phyloP scores from a whole-genome alignment of 1,140 invertebrate genomes.

The Drosophila oshimai region DNA sequence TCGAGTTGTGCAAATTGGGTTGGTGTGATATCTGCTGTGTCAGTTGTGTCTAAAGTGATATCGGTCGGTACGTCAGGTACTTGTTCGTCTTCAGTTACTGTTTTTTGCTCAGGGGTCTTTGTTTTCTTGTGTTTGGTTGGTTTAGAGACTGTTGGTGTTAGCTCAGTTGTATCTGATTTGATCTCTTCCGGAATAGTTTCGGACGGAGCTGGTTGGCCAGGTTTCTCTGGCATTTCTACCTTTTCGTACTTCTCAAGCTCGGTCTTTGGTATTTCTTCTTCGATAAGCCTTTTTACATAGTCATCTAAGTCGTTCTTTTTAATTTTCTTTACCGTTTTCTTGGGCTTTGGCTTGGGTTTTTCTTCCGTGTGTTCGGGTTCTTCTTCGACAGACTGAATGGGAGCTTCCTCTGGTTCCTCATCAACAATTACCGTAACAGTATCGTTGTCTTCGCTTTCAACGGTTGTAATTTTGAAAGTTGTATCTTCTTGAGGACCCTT shows the following conservation, averaged over 20 bases:
- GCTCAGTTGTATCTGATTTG: slow-evolving; percentile 14
- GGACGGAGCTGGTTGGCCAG: slow-evolving; percentile 22
- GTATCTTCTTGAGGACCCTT: slow-evolving; percentile 82
- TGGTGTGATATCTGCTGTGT: slow-evolving; percentile 43
- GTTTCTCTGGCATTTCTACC: slow-evolving; percentile 55
- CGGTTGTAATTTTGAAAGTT: slow-evolving; percentile 78
- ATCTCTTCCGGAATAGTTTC: slow-evolving; percentile 12
- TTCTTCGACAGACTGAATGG: slow-evolving; percentile 17
- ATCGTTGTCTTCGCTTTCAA: slow-evolving; percentile 79
- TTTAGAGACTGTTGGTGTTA: slow-evolving; percentile 16
- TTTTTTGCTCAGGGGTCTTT: slow-evolving; percentile 31
- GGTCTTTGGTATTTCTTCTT: slow-evolving; percentile 71
- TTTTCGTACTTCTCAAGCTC: slow-evolving; percentile 73
- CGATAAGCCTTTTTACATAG: slow-evolving; percentile 62
- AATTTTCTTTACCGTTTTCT: slow-evolving; percentile 68
- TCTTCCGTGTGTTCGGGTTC: slow-evolving; percentile 49
- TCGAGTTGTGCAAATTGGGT: slow-evolving; percentile 72
- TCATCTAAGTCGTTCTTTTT: slow-evolving; percentile 65
- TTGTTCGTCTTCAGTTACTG: slow-evolving; percentile 18
- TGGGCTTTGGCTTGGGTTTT: slow-evolving; percentile 70
- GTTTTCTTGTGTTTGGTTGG: slow-evolving; percentile 51
- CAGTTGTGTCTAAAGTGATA: slow-evolving; percentile 44
- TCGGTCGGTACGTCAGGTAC: slow-evolving; percentile 50
- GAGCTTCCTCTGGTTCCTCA: slow-evolving; percentile 47
- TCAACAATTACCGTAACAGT: slow-evolving; percentile 66